A percentile compares a stretch with the other conserved stretches of the same genome.
These are phyloP conservation scores for Noctuana brunneofusca DNA, from an alignment of 2,888 invertebrate species.

Conservation along the genomic window DNA sequence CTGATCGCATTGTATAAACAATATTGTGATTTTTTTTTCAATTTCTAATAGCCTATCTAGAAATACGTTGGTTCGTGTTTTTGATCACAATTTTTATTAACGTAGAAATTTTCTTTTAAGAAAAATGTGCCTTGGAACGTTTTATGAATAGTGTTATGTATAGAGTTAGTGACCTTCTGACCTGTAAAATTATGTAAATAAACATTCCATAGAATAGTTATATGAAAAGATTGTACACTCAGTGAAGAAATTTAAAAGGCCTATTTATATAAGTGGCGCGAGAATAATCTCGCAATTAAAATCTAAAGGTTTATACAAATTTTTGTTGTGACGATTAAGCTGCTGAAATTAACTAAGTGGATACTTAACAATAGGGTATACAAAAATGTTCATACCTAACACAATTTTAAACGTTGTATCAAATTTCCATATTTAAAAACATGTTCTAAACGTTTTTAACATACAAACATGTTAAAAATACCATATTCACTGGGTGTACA, in stretches of 20 bases:
- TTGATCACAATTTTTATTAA: conserved; percentile 26
- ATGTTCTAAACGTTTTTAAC: not conserved
- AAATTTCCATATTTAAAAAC: no score
- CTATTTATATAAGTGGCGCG: conserved; percentile 12
- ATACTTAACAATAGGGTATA: not conserved
- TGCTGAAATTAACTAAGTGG: not conserved
- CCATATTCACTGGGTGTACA: conserved; percentile 15
- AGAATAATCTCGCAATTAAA: not conserved
- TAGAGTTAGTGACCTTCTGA: conserved; percentile 64
- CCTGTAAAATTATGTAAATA: conserved; percentile 63
- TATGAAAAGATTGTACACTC: conserved; percentile 20
- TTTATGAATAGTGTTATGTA: conserved; percentile 67
- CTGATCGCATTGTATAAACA: conserved; percentile 28
- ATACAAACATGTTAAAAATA: not conserved
- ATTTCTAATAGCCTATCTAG: conserved; percentile 14
- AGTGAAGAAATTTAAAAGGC: conserved; percentile 3
- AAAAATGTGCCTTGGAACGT: conserved; percentile 78
- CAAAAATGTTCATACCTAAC: not conserved
- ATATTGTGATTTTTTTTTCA: conserved; percentile 30
- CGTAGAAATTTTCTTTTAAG: conserved; percentile 67
- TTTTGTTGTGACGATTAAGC: not conserved
- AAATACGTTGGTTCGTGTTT: conserved; percentile 17
- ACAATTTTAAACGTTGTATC: not conserved
- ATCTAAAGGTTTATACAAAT: conserved; percentile 12
- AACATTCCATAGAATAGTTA: conserved; percentile 47